Base-by-base conservation (phyloP, 2,888 invertebrate species). In the Aelia acuminata region DNA sequence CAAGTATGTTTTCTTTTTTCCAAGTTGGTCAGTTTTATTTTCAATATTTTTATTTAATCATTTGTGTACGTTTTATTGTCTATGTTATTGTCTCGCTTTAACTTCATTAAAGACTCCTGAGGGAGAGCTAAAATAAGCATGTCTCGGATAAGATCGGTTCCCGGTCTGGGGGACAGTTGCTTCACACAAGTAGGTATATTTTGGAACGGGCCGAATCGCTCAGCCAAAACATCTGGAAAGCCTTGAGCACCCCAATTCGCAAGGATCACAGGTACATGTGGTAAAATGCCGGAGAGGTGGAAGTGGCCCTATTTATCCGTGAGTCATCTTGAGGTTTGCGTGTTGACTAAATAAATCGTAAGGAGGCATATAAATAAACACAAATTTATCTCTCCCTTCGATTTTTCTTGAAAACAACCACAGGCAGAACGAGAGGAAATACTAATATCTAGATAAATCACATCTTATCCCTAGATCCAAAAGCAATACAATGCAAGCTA, bases 221-320 rank as follows among this genome's bases (percentile, higher is more conserved):
- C 63, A 35, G 63, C 20, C 63, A 70, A 70, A 35, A 70, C 63
- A 70, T 35, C 18, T 70, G 18, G 63, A 70, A 70, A 70, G 31
- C 63, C 63, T 70, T 70, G 63, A 35, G 35, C 18, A 70, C 63
- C 63, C 20, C 18, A 70, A 70, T 31, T 35, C 31, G 35, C 63
- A 70, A 70, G 63, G 63, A 70, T 35, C 18, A 35, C 35, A 31
- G 18, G 18, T 2, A 35, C 15, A 20, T n/a, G n/a, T 18, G 63
- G 18, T 31, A 35, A 2, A 20, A 70, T 35, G 31, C 8, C 20
- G 63, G 35, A 70, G 63, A 35, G 63, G 31, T 35, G 18, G 63
- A 4, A 1, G 31, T 31, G 63, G 18, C 63, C 31, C 63, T 70
- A 70, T 20, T 35, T 70, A 70, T 57, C 3, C 57, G 1, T n/a